Evolutionary conservation across 2,888 invertebrate species (phyloP).

Genomic region (Resseliella maxima): DNA sequence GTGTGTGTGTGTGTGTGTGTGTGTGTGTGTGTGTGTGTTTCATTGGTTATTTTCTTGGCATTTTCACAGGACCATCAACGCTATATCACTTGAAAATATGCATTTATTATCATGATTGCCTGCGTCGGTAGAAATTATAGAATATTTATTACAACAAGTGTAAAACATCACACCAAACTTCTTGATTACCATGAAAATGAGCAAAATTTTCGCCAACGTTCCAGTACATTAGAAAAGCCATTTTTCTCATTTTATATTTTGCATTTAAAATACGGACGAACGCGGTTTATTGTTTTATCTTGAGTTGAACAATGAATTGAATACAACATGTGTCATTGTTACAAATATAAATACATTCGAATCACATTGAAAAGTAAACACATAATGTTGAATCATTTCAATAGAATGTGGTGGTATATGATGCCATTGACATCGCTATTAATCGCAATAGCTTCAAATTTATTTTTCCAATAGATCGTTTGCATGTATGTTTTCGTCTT

Average conservation of each 20-base stretch:
- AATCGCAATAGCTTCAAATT: too few relatives aligned
- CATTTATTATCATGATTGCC: conserved; percentile 17
- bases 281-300: not conserved
- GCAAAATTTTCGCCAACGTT: not conserved
- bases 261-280: too few relatives aligned
- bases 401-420: too few relatives aligned
- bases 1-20: not conserved
- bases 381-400: too few relatives aligned
- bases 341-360: not conserved
- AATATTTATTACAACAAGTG: not conserved
- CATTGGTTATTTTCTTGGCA: conserved; percentile 8
- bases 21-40: not conserved
- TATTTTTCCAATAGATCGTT: too few relatives aligned
- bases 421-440: too few relatives aligned
- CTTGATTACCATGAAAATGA: conserved; percentile 2
- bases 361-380: not conserved
- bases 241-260: not conserved
- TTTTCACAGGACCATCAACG: conserved; percentile 3
- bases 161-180: not conserved
- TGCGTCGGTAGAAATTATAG: not conserved
- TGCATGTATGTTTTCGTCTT: too few relatives aligned
- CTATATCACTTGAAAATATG: conserved; percentile 23
- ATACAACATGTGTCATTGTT: not conserved
- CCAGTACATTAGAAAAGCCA: not conserved
- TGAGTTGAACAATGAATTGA: not conserved